Evolutionary conservation across 92 coral and sea anemone species (phyloP), one percentile per base, ranked within the genome.

Genomic region (Meandrina meandrites): DNA sequence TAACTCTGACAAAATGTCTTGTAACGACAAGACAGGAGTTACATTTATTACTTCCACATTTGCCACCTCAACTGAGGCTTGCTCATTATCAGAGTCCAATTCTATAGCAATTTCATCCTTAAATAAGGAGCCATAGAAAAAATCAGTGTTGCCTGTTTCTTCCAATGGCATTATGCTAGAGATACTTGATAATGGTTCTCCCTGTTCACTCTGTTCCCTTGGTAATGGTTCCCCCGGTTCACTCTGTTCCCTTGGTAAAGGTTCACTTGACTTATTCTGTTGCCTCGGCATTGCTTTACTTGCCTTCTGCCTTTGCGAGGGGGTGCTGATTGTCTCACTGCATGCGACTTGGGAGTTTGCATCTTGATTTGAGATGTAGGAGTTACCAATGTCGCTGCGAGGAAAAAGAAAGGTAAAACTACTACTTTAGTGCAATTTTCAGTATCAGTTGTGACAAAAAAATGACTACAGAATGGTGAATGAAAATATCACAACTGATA

Each of bases 51-150:
- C 84, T 73, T 89, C 89, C 28, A 70, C 88, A 9, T 81, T 67
- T 69, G 70, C 78, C 27, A 64, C 13, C 11, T 34, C 79, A 79
- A 32, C 86, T 10, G 86, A 28, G 24, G 79, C 47, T 84, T 64
- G 57, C 62, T 91, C 92, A 19, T 86, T 81, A 69, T 92, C 92
- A 75, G 54, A 50, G 54, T 88, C 91, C 79, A 80, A 19, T 72
- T 87, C 68, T 56, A 47, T 35, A 56, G 50, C 80, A 10, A 72
- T 58, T 69, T 88, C 36, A 77, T 92, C 83, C 18, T 84, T 27
- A 86, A 92, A 92, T 28, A 87, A 82, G 81, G 90, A 92, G 78
- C 92, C 78, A 84, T 89, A 92, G 76, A 92, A 78, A 76, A 70
- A 74, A 81, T 92, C 90, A n/a, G 83, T 89, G 83, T 77, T 72